A percentile compares a stretch with the other conserved stretches of the same genome.
These are phyloP conservation scores for Melanaphis sacchari DNA, from an alignment of 1,140 invertebrate genomes.

Conservation along the genomic window DNA sequence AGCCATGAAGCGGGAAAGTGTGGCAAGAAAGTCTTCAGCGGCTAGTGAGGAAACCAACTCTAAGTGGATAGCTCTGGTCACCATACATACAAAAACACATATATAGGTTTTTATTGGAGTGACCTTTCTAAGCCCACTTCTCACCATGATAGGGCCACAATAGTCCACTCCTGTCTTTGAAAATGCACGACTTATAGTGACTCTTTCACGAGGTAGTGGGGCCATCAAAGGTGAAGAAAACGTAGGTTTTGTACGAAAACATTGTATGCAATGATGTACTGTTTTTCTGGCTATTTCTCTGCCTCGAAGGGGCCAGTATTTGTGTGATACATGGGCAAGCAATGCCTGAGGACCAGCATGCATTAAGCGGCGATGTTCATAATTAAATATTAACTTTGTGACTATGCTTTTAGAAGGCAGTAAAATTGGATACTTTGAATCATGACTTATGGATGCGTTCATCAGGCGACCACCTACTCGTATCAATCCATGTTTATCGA, in stretches of 20 bases:
- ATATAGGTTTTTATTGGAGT: constrained; percentile 10
- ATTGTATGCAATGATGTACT: too few relatives aligned
- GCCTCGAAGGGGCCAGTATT: constrained; percentile 23
- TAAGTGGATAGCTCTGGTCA: neutral
- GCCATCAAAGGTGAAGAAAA: neutral
- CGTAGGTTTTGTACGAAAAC: neutral
- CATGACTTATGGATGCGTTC: neutral
- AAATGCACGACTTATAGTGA: neutral
- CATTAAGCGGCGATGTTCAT: constrained; percentile 53
- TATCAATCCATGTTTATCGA: constrained; percentile 43
- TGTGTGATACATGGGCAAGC: constrained; percentile 24
- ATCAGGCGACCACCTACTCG: constrained; percentile 50
- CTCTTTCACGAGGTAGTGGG: neutral
- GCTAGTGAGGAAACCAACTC: neutral
- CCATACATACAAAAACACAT: neutral
- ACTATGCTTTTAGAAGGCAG: neutral
- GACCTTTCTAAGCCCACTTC: neutral
- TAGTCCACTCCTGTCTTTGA: neutral
- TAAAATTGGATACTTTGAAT: constrained; percentile 42
- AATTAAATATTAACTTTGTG: neutral
- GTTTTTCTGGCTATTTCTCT: neutral
- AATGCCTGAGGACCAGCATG: constrained; percentile 43
- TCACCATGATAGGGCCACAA: neutral
- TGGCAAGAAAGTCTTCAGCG: neutral
- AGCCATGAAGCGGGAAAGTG: neutral